Base-by-base conservation (phyloP, 1,140 invertebrate genomes). In the Lepeophtheirus salmonis region DNA sequence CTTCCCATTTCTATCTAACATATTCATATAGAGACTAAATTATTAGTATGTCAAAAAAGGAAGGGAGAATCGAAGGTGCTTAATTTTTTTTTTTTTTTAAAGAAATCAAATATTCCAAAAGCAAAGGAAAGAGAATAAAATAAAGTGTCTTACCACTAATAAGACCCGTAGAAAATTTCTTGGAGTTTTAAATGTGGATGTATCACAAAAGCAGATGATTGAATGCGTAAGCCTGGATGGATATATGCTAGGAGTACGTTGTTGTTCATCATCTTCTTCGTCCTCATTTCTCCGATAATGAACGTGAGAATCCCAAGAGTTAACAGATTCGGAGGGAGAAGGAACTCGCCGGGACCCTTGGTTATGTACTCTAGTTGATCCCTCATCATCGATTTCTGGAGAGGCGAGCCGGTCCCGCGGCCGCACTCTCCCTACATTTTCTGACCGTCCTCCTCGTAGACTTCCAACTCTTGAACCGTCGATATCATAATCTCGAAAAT, bases 121-220 rank as follows among this genome's bases (percentile, higher is more conserved):
- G n/a, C n/a, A n/a, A n/a, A n/a, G n/a, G n/a, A n/a, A n/a, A n/a
- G n/a, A n/a, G 30, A 41, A 41, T 41, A 12, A 12, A n/a, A 41
- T 10, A n/a, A 10, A 41, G n/a, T 10, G 24, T 24, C 59, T 61
- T 61, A 61, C 59, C 51, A 61, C 48, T 16, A 61, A 54, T 25
- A 61, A 53, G 22, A 61, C 59, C 59, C 59, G 59, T 61, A 61
- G 21, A 16, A 61, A 52, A 54, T 48, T 61, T 61, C 49, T 61
- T 23, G 59, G 59, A 21, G 50, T 61, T 61, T 61, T 61, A 23
- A 61, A 50, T 14, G 49, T 56, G 49, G 21, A 56, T 22, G 50
- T 61, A 61, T 61, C 59, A 61, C 59, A 61, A 61, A 21, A 61
- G 59, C 59, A 61, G 50, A 61, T 18, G n/a, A 50, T 41, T 17